Evolutionary conservation across 1,140 invertebrate species (phyloP).

Genomic region (Glomeris maerens): DNA sequence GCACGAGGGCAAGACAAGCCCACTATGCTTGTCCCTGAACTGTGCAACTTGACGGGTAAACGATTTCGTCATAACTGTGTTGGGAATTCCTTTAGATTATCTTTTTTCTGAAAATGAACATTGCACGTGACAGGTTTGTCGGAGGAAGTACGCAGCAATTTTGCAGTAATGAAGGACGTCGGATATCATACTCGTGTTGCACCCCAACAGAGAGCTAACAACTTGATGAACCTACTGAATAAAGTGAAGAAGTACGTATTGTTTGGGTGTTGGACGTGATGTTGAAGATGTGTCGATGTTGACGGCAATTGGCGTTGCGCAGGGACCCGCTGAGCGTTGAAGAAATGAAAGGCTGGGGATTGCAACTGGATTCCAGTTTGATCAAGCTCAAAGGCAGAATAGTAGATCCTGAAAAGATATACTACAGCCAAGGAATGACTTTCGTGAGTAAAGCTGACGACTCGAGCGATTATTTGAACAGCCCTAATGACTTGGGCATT

Average conservation of each 20-base stretch:
- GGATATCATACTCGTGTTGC: conserved; percentile 29
- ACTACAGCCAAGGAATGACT: neutral
- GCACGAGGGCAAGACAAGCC: conserved; percentile 19
- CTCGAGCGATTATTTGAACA: too few species aligned
- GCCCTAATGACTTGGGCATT: neutral
- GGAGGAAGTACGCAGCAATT: conserved; percentile 22
- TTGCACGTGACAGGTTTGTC: conserved; percentile 18
- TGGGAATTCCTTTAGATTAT: neutral
- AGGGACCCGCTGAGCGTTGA: neutral
- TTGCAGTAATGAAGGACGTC: conserved; percentile 25
- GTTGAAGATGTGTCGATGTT: too few species aligned
- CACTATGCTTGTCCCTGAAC: conserved; percentile 27
- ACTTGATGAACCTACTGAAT: conserved; percentile 18
- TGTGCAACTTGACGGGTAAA: conserved; percentile 27
- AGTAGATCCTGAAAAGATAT: neutral
- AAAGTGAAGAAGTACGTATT: neutral
- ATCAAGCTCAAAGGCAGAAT: conserved; percentile 8
- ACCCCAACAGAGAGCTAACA: conserved; percentile 27
- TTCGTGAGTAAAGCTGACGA: too few species aligned
- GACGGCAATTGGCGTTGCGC: too few species aligned
- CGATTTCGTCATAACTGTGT: neutral
- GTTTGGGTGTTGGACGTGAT: too few species aligned
- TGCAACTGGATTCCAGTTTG: conserved; percentile 5
- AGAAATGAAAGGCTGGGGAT: conserved; percentile 11
- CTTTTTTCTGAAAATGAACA: neutral